Base-by-base conservation (phyloP, 1,140 invertebrate species). In the Gryllus bimaculatus region DNA sequence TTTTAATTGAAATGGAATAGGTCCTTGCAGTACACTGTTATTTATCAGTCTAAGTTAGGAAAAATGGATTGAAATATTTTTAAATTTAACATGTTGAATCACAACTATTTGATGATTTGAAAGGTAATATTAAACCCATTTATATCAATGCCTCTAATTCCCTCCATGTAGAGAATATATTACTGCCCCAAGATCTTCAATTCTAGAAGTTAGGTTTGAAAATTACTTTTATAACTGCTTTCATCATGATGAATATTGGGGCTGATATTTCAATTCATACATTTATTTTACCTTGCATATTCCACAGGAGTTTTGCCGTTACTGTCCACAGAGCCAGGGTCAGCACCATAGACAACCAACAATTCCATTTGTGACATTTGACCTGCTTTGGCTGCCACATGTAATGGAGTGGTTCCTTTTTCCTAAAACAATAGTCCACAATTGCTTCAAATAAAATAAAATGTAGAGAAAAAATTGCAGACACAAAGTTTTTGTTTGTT, bases 321-420 rank as follows among this genome's bases (percentile, higher is more conserved):
- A 75, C 87, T 88, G 87, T 98, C 96, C 20, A 91, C 83, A 47
- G 91, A 90, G 79, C 91, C 95, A 73, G 96, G 95, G 89, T 99
- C 96, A 48, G 96, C 96, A 15, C 98, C 98, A 89, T 98, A 98
- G 10, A 95, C 91, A 80, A 96, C 90, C 75, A 99, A 87, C 81
- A 99, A 87, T 88, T 99, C 98, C 26, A 95, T 89, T 85, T 97
- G 95, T 7, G 92, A 89, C 47, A 91, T 87, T 86, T 97, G 95
- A 10, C 95, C 95, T 76, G 93, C 92, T 79, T 93, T 90, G 49
- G 96, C 96, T 6, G 98, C 98, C 73, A 99, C 95, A 86, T 99
- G 97, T 75, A 99, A 86, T 8, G 96, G 95, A 78, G 92, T 93
- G 48, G 93, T 96, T 48, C 95, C 94, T 86, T 98, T 98, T 84